Conservation (phyloP, 2,888 invertebrate genomes). For the Hydraecia micacea region DNA sequence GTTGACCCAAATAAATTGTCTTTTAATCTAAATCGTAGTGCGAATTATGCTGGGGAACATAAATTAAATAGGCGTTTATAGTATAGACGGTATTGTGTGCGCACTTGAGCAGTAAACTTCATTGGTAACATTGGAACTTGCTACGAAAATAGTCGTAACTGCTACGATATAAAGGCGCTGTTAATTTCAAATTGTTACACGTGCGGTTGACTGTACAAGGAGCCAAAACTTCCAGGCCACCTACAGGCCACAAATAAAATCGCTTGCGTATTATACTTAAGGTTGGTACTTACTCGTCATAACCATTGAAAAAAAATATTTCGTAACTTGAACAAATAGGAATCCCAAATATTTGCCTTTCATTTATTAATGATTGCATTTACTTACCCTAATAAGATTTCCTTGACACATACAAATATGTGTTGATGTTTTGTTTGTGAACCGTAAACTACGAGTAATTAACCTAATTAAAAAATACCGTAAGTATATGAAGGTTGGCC, state of each 20-base stretch:
- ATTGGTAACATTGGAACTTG: not conserved
- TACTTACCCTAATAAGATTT: conserved; percentile 54
- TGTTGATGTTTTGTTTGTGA: conserved; percentile 23
- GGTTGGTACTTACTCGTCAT: not conserved
- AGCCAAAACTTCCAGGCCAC: not conserved
- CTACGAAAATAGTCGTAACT: not conserved
- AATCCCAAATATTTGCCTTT: conserved; percentile 47
- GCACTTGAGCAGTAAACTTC: not conserved
- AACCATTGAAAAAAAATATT: conserved; percentile 7
- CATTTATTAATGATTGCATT: conserved; percentile 41
- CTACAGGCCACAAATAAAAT: not conserved
- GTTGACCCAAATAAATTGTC: conserved; percentile 75
- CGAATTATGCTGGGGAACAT: not conserved
- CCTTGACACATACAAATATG: conserved; percentile 38
- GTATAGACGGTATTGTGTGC: not conserved
- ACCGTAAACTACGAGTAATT: conserved; percentile 45
- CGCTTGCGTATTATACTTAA: no score
- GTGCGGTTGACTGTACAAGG: not conserved
- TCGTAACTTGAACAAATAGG: conserved; percentile 12
- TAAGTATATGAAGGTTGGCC: not conserved
- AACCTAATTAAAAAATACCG: conserved; percentile 25
- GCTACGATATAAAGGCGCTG: not conserved
- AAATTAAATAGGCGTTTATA: not conserved
- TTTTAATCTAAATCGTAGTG: conserved; percentile 41
- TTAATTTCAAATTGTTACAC: not conserved